Conservation (phyloP, 2,888 invertebrate species). For the Falcaria lacertinaria region DNA sequence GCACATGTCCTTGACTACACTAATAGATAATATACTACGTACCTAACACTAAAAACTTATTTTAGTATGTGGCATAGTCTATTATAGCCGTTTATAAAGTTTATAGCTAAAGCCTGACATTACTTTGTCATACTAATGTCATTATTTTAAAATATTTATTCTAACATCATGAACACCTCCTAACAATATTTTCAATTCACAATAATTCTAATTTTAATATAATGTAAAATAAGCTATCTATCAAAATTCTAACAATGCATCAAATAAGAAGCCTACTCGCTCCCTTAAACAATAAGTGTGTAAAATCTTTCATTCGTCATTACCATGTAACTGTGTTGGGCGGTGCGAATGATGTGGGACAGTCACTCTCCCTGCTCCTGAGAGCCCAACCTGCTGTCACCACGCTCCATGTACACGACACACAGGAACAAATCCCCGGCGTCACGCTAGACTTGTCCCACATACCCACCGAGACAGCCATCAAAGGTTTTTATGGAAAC, state of each 20-base stretch:
- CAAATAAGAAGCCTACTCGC: not conserved
- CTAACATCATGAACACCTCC: not conserved
- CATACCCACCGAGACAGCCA: constrained; percentile 51
- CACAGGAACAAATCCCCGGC: constrained; percentile 48
- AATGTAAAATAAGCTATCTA: not conserved
- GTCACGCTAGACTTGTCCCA: constrained; percentile 68
- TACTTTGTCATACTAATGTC: not conserved
- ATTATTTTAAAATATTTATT: not conserved
- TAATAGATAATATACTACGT: too few relatives aligned
- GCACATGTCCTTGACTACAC: too few relatives aligned
- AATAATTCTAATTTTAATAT: constrained; percentile 14
- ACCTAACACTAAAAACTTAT: not conserved
- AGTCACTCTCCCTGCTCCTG: constrained; percentile 77
- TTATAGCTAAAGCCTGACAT: not conserved
- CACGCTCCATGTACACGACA: constrained; percentile 80
- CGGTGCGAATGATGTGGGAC: constrained; percentile 71
- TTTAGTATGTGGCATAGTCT: not conserved
- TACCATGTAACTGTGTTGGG: constrained; percentile 61
- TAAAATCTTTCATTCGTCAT: constrained; percentile 16
- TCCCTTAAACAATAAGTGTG: constrained; percentile 2
- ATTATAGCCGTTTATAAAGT: not conserved
- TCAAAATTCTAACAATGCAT: not conserved
- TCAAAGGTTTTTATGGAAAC: constrained; percentile 48
- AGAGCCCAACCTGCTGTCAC: constrained; percentile 79
- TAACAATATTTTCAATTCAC: constrained; percentile 4